Base-by-base conservation (phyloP, 2,113 vertebrate genomes). In the Austrofundulus limnaeus region DNA sequence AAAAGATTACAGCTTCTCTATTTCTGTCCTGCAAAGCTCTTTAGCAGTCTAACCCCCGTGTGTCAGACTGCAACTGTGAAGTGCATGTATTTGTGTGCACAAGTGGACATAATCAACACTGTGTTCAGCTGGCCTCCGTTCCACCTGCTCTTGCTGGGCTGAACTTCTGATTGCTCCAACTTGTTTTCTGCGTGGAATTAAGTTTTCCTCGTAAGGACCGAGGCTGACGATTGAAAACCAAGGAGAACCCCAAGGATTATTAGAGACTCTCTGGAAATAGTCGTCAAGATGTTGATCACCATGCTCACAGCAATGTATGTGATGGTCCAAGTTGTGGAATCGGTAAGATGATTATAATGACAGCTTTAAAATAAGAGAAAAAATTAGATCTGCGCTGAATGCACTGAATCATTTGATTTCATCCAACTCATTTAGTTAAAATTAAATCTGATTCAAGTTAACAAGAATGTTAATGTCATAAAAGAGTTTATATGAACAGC, bases 271-370 rank as follows among this genome's bases (percentile, higher is more conserved):
- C 7, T 57, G 78, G 72, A 37, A 75, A 46, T 28, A 75, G 62
- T 41, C n/a, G 70, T 51, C 75, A 87, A 75, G 73, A 96, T 96
- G 95, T 87, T 95, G 91, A 90, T 89, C 3, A 92, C 94, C 24
- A 90, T 95, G 90, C 87, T 95, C 80, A 94, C 93, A 20, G 93
- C 93, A 0, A 91, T 95, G 73, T 94, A 93, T 49, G 85, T 95
- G 4, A 78, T 93, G 84, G 93, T 94, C 69, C 88, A 81, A 73
- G 90, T 83, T 0, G 83, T 92, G 46, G 90, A 92, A 4, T 90
- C 93, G 94, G 94, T 94, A 89, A 94, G 93, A 68, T 2, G 13
- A 72, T 38, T 24, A 2, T 21, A 38, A 52, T 43, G 5, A 47
- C 21, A 39, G 6, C 51, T 28, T 41, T 13, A 17, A 34, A 24